These are phyloP conservation scores for Ramphastos sulfuratus DNA, from an alignment of 2,113 vertebrate species.

Conservation along the genomic window DNA sequence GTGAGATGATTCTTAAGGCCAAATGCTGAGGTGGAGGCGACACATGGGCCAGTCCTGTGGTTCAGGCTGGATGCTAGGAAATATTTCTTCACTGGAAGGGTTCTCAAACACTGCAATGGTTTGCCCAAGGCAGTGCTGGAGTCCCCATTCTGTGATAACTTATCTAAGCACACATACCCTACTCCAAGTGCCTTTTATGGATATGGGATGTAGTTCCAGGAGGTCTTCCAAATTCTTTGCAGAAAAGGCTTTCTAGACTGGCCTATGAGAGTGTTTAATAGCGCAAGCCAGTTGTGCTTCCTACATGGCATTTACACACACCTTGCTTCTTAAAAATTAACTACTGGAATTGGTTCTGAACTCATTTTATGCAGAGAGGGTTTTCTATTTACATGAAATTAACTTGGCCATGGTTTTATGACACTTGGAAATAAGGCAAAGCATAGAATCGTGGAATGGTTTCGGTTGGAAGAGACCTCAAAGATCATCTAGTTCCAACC, in stretches of 20 bases:
- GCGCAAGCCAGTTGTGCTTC: too few species aligned
- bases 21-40: neutral
- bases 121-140: too few species aligned
- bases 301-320: too few species aligned
- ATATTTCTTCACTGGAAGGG: too few species aligned
- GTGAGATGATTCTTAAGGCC: neutral
- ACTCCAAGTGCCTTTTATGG: neutral
- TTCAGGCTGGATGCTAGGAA: too few species aligned
- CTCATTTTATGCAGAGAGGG: accelerated
- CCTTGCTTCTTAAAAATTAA: neutral
- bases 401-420: neutral
- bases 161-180: neutral
- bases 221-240: neutral
- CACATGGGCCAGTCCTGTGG: accelerated
- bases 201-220: neutral
- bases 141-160: too few species aligned
- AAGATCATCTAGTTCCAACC: too few species aligned
- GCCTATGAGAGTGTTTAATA: neutral
- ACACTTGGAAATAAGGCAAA: neutral
- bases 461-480: neutral
- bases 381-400: neutral
- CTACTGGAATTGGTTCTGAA: neutral
- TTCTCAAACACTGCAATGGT: too few species aligned
- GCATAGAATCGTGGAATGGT: too few species aligned
- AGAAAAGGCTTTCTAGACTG: neutral